Evolutionary conservation across 2,888 invertebrate species (phyloP), one percentile per base, ranked within the genome.

Genomic region (Aleiodes leptofemur): DNA sequence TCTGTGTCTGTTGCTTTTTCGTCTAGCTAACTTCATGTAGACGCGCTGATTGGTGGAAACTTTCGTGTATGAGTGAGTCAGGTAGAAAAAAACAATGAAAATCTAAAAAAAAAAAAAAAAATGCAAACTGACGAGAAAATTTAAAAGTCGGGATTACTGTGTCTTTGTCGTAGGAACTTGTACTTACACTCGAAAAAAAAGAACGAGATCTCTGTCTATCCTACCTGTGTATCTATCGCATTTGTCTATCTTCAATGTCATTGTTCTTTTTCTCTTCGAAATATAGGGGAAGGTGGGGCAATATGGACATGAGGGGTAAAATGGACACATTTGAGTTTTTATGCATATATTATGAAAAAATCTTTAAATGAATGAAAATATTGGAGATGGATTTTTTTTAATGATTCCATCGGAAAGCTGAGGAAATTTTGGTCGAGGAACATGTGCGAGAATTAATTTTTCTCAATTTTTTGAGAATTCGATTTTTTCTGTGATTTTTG

Each of bases 51-150:
- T 86, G 86, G 83, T 86, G 87, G 88, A 87, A 87, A 81, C 77
- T 85, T 88, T 87, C 88, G 86, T 89, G 88, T 89, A 86, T 88
- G 88, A 88, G 88, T 89, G 87, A 88, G 88, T 87, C 86, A 89
- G 88, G 87, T 89, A 89, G 89, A 84, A 68, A 78, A 78, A 50
- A 79, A 77, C 59, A 72, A 74, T 72, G 73, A 72, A 77, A 76
- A 71, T 51, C 43, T 66, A 59, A 48, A 64, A 73, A 69, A 73
- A 61, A 70, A 23, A 23, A 1, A 71, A 72, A 69, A 75, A 56
- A 43, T 34, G 34, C 34, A 34, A 72, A 59, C 4, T 72, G 68
- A 76, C 74, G 74, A 56, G 51, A 73, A 38, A 53, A 71, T 57
- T 50, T 6, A 51, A 34, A 48, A 71, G 31, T 76, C 76, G 77